These are phyloP conservation scores for Pachydiplax longipennis DNA, from an alignment of 2,888 invertebrate genomes.

Conservation along the genomic window DNA sequence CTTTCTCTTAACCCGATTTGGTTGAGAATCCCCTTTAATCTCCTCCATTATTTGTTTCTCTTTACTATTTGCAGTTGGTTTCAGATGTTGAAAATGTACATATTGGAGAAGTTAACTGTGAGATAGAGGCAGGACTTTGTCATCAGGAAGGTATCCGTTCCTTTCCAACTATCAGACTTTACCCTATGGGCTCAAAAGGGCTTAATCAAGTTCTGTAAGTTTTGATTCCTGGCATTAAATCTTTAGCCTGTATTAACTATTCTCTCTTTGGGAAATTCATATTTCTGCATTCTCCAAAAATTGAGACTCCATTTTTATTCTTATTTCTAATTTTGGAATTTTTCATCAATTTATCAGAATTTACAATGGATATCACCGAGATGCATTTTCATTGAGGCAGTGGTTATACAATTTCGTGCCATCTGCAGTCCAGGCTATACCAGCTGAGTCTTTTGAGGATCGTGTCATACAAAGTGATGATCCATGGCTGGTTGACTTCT, in stretches of 20 bases:
- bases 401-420: constrained; percentile 73
- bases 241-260: too few relatives aligned
- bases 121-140: constrained; percentile 66
- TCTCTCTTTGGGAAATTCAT: too few relatives aligned
- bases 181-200: constrained; percentile 66
- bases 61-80: constrained; percentile 58
- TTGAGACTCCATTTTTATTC: neutral
- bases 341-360: constrained; percentile 57
- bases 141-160: constrained; percentile 66
- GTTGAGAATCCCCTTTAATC: neutral
- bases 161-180: constrained; percentile 75
- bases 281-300: too few relatives aligned
- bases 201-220: constrained; percentile 64
- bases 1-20: neutral
- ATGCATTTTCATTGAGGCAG: constrained; percentile 67
- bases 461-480: constrained; percentile 62
- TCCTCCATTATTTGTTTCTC: neutral
- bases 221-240: neutral
- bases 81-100: constrained; percentile 62
- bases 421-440: constrained; percentile 63
- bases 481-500: constrained; percentile 72
- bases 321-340: neutral
- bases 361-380: constrained; percentile 69
- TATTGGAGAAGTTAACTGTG: constrained; percentile 74
- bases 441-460: constrained; percentile 60